Evolutionary conservation across 2,888 invertebrate species (phyloP).

Genomic region (Cylloceria caligata): DNA sequence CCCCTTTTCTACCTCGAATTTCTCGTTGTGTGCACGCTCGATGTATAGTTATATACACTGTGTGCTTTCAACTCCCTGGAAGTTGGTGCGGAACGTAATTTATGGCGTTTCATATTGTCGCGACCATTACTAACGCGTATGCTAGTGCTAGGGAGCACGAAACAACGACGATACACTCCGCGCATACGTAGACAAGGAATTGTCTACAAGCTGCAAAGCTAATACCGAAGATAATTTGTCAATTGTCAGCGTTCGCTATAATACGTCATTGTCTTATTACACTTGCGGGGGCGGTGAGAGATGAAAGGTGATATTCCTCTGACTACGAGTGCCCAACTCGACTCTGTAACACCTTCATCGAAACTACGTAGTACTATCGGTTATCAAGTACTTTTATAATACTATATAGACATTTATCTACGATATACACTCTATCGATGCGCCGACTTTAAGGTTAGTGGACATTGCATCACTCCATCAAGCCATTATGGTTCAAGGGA

Average conservation of each 20-base stretch:
- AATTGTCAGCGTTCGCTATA: slow-evolving; percentile 55
- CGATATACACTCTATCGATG: neutral
- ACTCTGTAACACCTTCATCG: neutral
- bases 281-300: too few species aligned
- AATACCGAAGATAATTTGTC: slow-evolving; percentile 66
- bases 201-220: slow-evolving; percentile 62
- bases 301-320: slow-evolving; percentile 20
- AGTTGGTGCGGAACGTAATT: slow-evolving; percentile 62
- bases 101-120: slow-evolving; percentile 68
- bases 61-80: slow-evolving; percentile 25
- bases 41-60: neutral
- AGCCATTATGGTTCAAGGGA: too few species aligned
- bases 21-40: slow-evolving; percentile 14
- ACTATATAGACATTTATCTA: neutral
- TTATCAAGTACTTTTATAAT: slow-evolving; percentile 5
- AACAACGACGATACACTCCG: slow-evolving; percentile 22
- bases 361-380: neutral
- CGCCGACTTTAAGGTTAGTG: too few species aligned
- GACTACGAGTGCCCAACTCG: neutral
- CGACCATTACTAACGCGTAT: slow-evolving; percentile 61
- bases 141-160: slow-evolving; percentile 10
- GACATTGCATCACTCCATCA: too few species aligned
- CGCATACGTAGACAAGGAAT: slow-evolving; percentile 34
- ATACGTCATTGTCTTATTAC: slow-evolving; percentile 66
- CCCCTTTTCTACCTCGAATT: neutral